A percentile compares a stretch with the other conserved stretches of the same genome.
These are phyloP conservation scores for Dendronephthya gigantea DNA, from an alignment of 64 coral and sea anemone species.

Conservation along the genomic window DNA sequence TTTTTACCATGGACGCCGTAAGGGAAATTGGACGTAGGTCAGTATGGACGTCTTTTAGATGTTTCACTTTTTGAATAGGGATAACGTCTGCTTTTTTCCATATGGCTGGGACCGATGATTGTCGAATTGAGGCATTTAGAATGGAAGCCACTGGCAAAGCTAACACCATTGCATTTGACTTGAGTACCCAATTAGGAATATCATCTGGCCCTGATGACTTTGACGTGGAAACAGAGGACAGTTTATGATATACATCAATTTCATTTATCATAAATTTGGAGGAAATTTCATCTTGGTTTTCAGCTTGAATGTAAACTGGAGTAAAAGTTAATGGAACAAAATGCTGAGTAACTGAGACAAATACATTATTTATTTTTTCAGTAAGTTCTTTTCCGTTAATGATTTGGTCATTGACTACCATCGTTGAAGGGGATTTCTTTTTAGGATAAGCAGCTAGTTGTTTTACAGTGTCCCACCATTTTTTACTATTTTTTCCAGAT, in stretches of 20 bases:
- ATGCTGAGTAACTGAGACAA: too few relatives aligned
- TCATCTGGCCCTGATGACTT: background rate
- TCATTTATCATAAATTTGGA: background rate
- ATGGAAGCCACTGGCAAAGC: background rate
- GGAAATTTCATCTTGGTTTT: background rate
- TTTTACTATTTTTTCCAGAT: too few relatives aligned
- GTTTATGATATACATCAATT: background rate
- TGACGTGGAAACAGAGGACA: background rate
- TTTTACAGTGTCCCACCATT: too few relatives aligned
- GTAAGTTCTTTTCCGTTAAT: too few relatives aligned
- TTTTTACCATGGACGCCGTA: background rate
- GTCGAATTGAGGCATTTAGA: background rate
- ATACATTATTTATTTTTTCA: too few relatives aligned
- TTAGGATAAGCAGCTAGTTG: too few relatives aligned
- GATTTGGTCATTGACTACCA: too few relatives aligned
- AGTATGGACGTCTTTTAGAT: background rate
- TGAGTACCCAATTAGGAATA: background rate
- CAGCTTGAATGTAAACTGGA: background rate
- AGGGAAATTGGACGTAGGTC: background rate
- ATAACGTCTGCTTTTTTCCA: background rate
- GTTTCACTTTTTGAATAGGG: background rate
- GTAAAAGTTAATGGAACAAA: too few relatives aligned
- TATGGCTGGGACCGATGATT: background rate
- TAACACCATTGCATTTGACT: background rate
- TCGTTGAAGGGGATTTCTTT: too few relatives aligned